phyloP scores from a whole-genome alignment of 2,113 vertebrate genomes.

The Hymenochirus boettgeri region DNA sequence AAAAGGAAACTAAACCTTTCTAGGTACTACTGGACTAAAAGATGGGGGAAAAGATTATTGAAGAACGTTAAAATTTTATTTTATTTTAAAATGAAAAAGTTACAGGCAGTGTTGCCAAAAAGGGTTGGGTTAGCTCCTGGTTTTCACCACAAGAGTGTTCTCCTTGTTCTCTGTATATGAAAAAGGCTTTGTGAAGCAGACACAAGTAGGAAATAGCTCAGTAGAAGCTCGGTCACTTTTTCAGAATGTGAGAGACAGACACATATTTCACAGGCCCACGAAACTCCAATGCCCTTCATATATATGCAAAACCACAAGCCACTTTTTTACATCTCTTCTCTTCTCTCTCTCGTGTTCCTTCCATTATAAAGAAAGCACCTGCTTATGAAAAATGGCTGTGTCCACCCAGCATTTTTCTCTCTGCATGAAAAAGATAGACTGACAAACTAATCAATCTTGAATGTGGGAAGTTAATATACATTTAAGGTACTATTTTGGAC shows the following conservation, averaged over 20 bases:
- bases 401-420: too few relatives aligned
- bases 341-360: too few relatives aligned
- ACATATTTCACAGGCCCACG: conserved; percentile 12
- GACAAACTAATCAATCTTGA: too few relatives aligned
- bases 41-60: conserved; percentile 11
- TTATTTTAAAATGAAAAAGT: conserved; percentile 3
- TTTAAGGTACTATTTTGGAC: too few relatives aligned
- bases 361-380: too few relatives aligned
- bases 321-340: too few relatives aligned
- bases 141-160: background rate
- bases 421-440: too few relatives aligned
- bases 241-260: conserved; percentile 31
- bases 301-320: too few relatives aligned
- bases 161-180: conserved; percentile 15
- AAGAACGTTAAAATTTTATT: conserved; percentile 4
- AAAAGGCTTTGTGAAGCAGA: background rate
- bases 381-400: too few relatives aligned
- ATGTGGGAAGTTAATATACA: too few relatives aligned
- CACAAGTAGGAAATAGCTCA: conserved; percentile 18
- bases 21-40: conserved; percentile 1
- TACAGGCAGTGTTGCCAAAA: accelerated
- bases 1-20: too few relatives aligned
- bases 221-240: conserved; percentile 24
- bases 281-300: conserved; percentile 6
- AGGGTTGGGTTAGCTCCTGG: background rate